A percentile compares a stretch with the other conserved stretches of the same genome.
Evolutionary conservation across 2,113 vertebrate species (phyloP).

Genomic region (Smithornis capensis): DNA sequence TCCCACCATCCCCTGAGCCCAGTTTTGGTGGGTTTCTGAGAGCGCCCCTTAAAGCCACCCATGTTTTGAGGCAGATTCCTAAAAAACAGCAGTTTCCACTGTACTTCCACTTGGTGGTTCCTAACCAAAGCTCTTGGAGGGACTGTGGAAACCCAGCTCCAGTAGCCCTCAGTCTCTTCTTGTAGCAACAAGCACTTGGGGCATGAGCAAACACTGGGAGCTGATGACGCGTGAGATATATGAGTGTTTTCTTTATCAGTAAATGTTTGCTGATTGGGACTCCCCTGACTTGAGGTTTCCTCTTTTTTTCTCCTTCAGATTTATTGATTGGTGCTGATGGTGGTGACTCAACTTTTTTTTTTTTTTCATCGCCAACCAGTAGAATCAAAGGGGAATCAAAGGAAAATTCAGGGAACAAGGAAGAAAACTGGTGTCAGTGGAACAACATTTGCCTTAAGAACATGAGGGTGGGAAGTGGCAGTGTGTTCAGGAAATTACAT

Average conservation of each 20-base stretch:
- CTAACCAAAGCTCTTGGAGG: not conserved
- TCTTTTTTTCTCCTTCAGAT: conserved; percentile 50
- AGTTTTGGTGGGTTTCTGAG: not conserved
- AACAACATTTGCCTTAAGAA: not conserved
- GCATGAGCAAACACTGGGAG: conserved; percentile 76
- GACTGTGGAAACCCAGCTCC: conserved; percentile 36
- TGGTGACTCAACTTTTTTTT: not conserved
- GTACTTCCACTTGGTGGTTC: not conserved
- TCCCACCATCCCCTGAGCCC: not conserved
- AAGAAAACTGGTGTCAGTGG: not conserved
- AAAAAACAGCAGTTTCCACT: not conserved
- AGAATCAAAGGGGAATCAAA: not conserved
- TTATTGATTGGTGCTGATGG: conserved; percentile 57
- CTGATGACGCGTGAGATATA: conserved; percentile 80
- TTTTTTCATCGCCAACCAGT: not conserved
- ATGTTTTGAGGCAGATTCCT: not conserved
- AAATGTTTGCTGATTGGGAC: conserved; percentile 74
- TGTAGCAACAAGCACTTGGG: conserved; percentile 56
- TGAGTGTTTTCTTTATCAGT: conserved; percentile 77
- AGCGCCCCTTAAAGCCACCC: not conserved
- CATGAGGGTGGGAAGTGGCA: not conserved
- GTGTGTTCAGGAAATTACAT: conserved; percentile 10
- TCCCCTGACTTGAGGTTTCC: conserved; percentile 58
- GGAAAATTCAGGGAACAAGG: not conserved
- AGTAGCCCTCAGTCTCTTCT: conserved; percentile 55